These are phyloP conservation scores for Entosphenus tridentatus DNA, from an alignment of 2,113 vertebrate genomes.

Conservation along the genomic window DNA sequence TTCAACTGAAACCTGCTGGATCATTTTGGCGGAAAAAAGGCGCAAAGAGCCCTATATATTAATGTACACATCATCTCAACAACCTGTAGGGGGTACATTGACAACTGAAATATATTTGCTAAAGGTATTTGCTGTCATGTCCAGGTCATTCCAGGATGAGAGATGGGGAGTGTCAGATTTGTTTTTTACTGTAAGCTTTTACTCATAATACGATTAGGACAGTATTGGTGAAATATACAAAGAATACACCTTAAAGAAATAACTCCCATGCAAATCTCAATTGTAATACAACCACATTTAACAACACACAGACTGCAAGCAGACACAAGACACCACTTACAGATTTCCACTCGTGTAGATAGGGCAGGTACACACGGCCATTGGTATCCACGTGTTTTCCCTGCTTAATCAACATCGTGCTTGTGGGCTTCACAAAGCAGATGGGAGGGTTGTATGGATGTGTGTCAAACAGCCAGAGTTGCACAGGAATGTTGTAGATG, in stretches of 20 bases:
- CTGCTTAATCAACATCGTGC: conserved; percentile 94
- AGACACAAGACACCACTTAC: conserved; percentile 26
- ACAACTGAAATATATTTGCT: too few relatives aligned
- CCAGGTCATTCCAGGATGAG: too few relatives aligned
- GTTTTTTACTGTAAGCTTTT: not conserved
- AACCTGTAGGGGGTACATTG: too few relatives aligned
- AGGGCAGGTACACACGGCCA: conserved; percentile 89
- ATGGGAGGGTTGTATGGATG: conserved; percentile 95
- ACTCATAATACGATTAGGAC: too few relatives aligned
- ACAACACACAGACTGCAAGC: not conserved
- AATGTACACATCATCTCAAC: too few relatives aligned
- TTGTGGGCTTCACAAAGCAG: conserved; percentile 96
- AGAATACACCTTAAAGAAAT: conserved; percentile 1
- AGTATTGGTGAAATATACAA: not conserved
- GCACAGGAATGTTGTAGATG: conserved; percentile 86
- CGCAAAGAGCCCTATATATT: too few relatives aligned
- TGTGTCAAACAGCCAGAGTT: conserved; percentile 82
- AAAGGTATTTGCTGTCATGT: too few relatives aligned
- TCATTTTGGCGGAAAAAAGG: too few relatives aligned
- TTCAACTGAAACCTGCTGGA: too few relatives aligned
- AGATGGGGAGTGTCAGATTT: too few relatives aligned
- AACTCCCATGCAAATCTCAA: conserved; percentile 1
- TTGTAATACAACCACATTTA: not conserved
- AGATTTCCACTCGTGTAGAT: conserved; percentile 94
- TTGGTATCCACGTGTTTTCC: conserved; percentile 97